A percentile compares a stretch with the other conserved stretches of the same genome.
Evolutionary conservation across 2,113 vertebrate genomes (phyloP).

Genomic region (Antennarius striatus): DNA sequence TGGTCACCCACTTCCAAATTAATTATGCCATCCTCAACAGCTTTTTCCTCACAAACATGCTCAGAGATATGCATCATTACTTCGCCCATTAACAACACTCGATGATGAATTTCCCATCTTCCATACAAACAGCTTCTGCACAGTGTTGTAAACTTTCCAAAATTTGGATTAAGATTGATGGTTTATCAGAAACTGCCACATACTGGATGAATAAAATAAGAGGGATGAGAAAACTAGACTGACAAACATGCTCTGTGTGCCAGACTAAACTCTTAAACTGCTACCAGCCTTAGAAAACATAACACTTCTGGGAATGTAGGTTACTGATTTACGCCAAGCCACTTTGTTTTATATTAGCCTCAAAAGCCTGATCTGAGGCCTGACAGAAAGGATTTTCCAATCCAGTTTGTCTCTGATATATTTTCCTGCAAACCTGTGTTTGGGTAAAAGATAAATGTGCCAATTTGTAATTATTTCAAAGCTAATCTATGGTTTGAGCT

Average conservation of each 20-base stretch:
- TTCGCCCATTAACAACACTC: conserved; percentile 60
- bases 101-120: conserved; percentile 56
- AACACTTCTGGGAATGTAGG: background rate
- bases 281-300: too few relatives aligned
- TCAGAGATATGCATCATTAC: conserved; percentile 64
- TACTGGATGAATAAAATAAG: conserved; percentile 31
- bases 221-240: conserved; percentile 18
- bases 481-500: conserved; percentile 1
- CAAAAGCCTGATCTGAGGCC: too few relatives aligned
- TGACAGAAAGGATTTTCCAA: background rate
- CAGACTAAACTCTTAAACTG: too few relatives aligned
- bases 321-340: too few relatives aligned
- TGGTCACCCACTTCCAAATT: conserved; percentile 48
- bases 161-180: conserved; percentile 15
- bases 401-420: conserved; percentile 1
- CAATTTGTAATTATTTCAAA: conserved; percentile 3
- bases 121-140: conserved; percentile 26
- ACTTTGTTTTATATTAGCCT: too few relatives aligned
- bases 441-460: background rate
- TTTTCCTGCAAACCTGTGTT: background rate
- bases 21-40: conserved; percentile 54
- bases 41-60: conserved; percentile 35
- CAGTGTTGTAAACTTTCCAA: too few relatives aligned
- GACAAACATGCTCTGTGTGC: too few relatives aligned
- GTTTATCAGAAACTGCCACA: background rate